A percentile compares a stretch with the other conserved stretches of the same genome.
Evolutionary conservation across 1,140 invertebrate species (phyloP).

Genomic region (Solen grandis): DNA sequence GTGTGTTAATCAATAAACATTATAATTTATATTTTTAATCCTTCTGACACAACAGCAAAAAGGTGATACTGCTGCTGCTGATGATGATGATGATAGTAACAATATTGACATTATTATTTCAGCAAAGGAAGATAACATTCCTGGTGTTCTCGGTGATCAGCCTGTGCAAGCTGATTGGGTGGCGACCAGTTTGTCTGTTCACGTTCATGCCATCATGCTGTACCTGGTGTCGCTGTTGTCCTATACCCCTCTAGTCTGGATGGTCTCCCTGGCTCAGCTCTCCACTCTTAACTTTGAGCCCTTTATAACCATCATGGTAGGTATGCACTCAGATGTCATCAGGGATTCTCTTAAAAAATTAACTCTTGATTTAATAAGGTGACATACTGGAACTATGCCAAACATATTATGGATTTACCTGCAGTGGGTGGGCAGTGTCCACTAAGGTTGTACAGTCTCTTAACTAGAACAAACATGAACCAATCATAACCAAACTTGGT

Average conservation of each 20-base stretch:
- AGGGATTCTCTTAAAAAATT: not conserved
- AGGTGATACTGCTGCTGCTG: not conserved
- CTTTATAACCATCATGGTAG: slow-evolving; percentile 58
- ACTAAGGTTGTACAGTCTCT: not conserved
- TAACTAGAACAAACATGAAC: not conserved
- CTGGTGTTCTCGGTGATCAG: slow-evolving; percentile 48
- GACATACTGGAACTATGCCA: not conserved
- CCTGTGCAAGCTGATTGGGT: slow-evolving; percentile 62
- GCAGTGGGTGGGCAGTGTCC: no score
- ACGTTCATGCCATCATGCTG: slow-evolving; percentile 59
- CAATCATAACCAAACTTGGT: no score
- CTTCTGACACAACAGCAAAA: not conserved
- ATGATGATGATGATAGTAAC: not conserved
- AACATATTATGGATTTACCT: no score
- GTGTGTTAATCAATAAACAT: not conserved
- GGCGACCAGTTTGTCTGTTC: slow-evolving; percentile 52
- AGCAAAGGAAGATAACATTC: slow-evolving; percentile 56
- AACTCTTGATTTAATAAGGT: not conserved
- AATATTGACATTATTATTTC: slow-evolving; percentile 39
- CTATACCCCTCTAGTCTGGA: slow-evolving; percentile 56
- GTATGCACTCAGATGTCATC: not conserved
- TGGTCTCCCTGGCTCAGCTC: slow-evolving; percentile 57
- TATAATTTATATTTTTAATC: not conserved
- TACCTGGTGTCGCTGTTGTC: slow-evolving; percentile 46
- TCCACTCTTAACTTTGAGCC: slow-evolving; percentile 64